Conservation (phyloP, 2,113 vertebrate species). For the Gobiocypris rarus region DNA sequence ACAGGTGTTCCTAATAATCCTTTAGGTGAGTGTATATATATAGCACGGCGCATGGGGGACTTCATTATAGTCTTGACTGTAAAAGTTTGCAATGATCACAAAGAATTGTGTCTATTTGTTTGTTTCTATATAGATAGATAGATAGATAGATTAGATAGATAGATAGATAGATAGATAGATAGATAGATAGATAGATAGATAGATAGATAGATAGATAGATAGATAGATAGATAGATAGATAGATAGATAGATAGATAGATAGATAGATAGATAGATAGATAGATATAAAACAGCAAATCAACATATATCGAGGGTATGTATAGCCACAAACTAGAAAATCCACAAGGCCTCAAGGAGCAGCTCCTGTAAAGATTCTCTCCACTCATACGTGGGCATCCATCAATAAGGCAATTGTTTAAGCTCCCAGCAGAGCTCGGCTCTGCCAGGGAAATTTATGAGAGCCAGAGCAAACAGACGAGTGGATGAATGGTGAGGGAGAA, state of each 20-base stretch:
- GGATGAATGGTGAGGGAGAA: slow-evolving; percentile 76
- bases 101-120: slow-evolving; percentile 18
- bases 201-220: too few species aligned
- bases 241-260: not conserved
- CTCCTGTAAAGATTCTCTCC: slow-evolving; percentile 49
- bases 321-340: not conserved
- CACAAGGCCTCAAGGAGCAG: slow-evolving; percentile 3
- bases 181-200: too few species aligned
- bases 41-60: slow-evolving; percentile 4
- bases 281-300: not conserved
- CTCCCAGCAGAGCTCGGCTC: slow-evolving; percentile 70
- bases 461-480: slow-evolving; percentile 78
- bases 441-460: slow-evolving; percentile 78
- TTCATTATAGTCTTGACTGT: slow-evolving; percentile 45
- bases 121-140: not conserved
- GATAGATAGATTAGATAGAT: too few species aligned
- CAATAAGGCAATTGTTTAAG: slow-evolving; percentile 81
- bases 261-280: not conserved
- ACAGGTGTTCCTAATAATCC: too few species aligned
- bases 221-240: too few species aligned
- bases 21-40: too few species aligned
- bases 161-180: too few species aligned
- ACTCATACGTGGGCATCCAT: slow-evolving; percentile 71
- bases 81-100: slow-evolving; percentile 29
- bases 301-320: not conserved